These are phyloP conservation scores for Erebia ligea DNA, from an alignment of 2,888 invertebrate species.

Conservation along the genomic window DNA sequence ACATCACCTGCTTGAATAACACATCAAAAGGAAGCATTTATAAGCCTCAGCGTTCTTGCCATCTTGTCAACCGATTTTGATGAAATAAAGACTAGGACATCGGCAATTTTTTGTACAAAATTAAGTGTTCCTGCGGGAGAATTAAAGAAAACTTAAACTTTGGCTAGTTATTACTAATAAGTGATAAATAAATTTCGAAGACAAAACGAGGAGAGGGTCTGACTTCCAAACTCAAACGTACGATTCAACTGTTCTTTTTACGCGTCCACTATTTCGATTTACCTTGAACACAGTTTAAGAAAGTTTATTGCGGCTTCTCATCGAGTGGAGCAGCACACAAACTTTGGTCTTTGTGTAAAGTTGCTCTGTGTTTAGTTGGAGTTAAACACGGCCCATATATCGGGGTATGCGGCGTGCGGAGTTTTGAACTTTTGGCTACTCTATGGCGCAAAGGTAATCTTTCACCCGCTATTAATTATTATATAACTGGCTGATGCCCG, in stretches of 20 bases:
- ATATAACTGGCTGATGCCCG: no score
- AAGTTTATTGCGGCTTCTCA: constrained; percentile 30
- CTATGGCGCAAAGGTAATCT: not conserved
- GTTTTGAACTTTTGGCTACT: constrained; percentile 11
- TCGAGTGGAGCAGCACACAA: constrained; percentile 30
- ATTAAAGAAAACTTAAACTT: no score
- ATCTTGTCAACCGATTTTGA: no score
- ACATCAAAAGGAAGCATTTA: no score
- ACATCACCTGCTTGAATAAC: no score
- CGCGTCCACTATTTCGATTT: constrained; percentile 13
- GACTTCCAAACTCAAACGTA: not conserved
- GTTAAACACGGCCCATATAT: constrained; percentile 17
- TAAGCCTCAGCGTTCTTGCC: no score
- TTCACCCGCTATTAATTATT: not conserved
- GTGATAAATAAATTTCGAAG: no score
- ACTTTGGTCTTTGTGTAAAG: constrained; percentile 25
- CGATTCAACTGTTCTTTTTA: not conserved
- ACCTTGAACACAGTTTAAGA: constrained; percentile 31
- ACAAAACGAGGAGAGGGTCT: no score
- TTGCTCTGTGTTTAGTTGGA: constrained; percentile 27
- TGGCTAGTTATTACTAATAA: no score
- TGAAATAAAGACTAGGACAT: no score
- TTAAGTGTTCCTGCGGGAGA: no score
- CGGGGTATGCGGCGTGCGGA: constrained; percentile 9
- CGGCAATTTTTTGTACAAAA: no score